Evolutionary conservation across 2,888 invertebrate species (phyloP).

Genomic region (Sycophila texana): DNA sequence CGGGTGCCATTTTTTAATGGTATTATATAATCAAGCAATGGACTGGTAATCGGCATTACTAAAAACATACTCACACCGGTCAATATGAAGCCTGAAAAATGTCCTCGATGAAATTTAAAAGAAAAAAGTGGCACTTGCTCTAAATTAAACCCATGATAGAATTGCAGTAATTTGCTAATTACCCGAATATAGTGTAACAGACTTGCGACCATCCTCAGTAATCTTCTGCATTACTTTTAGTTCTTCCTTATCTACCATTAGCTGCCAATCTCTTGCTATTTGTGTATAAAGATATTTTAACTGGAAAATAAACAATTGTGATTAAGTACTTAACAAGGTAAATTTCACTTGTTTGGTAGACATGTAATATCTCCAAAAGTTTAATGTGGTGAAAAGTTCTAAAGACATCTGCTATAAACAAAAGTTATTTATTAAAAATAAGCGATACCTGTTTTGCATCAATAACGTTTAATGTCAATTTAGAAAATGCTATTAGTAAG

Average conservation of each 20-base stretch:
- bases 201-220: not conserved
- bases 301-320: not conserved
- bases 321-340: no score
- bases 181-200: constrained; percentile 4
- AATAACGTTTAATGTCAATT: constrained; percentile 28
- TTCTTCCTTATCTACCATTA: constrained; percentile 16
- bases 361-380: no score
- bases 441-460: constrained; percentile 7
- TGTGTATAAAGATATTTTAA: constrained; percentile 3
- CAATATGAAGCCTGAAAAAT: not conserved
- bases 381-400: no score
- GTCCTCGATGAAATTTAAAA: not conserved
- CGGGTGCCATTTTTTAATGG: constrained; percentile 30
- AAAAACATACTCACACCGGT: not conserved
- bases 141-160: no score
- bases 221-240: constrained; percentile 10
- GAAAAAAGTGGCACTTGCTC: no score
- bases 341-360: no score
- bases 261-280: constrained; percentile 23
- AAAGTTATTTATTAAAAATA: no score
- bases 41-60: not conserved
- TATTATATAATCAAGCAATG: constrained; percentile 12
- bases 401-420: no score
- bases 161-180: not conserved
- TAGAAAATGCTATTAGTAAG: constrained; percentile 3